These are phyloP conservation scores for Riptortus pedestris DNA, from an alignment of 1,140 invertebrate genomes.

Conservation along the genomic window DNA sequence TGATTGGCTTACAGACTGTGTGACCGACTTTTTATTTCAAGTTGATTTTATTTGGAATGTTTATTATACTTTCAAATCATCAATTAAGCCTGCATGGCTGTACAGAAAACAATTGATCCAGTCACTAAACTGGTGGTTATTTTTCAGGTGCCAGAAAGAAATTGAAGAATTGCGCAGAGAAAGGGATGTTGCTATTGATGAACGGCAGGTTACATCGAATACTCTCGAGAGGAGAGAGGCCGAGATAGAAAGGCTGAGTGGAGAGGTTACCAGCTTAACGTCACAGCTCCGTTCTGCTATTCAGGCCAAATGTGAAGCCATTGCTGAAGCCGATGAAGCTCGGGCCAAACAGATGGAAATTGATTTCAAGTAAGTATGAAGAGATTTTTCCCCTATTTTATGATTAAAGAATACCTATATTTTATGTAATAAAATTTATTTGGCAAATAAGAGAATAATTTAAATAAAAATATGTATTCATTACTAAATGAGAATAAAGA, in stretches of 20 bases:
- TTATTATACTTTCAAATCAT: no score
- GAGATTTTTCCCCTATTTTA: background rate
- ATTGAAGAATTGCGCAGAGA: conserved; percentile 44
- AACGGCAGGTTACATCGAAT: conserved; percentile 55
- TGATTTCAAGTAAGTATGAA: conserved; percentile 48
- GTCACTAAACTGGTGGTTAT: no score
- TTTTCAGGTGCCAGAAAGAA: conserved; percentile 42
- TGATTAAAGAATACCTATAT: background rate
- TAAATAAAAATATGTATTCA: no score
- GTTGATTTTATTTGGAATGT: no score
- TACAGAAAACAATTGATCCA: no score
- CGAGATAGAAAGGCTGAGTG: conserved; percentile 56
- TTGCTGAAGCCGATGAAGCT: conserved; percentile 67
- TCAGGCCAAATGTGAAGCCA: conserved; percentile 68
- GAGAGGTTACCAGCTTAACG: conserved; percentile 48
- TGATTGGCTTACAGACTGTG: no score
- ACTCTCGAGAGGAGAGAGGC: conserved; percentile 55
- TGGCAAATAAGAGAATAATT: no score
- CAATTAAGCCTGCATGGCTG: no score
- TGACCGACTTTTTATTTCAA: no score
- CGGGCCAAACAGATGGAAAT: conserved; percentile 63
- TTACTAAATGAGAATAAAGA: no score
- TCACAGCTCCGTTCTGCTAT: conserved; percentile 57
- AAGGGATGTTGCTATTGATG: conserved; percentile 53
- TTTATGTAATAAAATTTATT: background rate